Percentiles rank a stretch among this genome's conserved stretches.
Conservation (phyloP, 2,113 vertebrate species). For the Dermatemys mawii region DNA sequence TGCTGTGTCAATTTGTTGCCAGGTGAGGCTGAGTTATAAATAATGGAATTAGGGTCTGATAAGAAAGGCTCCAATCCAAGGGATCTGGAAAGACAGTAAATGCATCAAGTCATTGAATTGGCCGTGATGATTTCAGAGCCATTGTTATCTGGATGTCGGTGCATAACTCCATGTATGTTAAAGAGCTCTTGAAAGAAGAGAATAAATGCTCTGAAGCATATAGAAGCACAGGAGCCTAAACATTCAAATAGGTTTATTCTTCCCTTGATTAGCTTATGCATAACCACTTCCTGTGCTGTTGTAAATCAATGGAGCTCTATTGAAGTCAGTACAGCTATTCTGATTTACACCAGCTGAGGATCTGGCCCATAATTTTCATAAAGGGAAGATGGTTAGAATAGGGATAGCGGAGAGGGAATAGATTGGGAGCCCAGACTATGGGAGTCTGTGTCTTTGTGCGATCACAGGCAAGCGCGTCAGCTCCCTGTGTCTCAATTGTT, state of each 20-base stretch:
- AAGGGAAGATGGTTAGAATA: rapidly evolving
- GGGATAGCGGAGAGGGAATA: too few relatives aligned
- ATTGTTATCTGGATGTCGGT: rapidly evolving
- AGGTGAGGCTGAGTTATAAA: rapidly evolving
- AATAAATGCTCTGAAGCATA: background rate
- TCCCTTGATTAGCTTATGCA: rapidly evolving
- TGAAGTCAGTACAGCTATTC: background rate
- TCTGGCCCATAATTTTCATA: background rate
- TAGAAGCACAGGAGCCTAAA: background rate
- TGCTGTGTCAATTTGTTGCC: too few relatives aligned
- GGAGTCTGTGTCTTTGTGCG: background rate
- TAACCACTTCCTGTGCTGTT: background rate
- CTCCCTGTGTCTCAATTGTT: background rate
- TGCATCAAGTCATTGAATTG: background rate
- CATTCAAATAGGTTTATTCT: background rate
- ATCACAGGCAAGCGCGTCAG: background rate
- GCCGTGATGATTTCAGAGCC: background rate
- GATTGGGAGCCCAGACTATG: rapidly evolving
- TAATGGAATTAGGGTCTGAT: rapidly evolving
- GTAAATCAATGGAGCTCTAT: background rate
- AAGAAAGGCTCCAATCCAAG: background rate
- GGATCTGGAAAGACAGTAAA: rapidly evolving
- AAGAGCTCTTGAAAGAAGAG: background rate
- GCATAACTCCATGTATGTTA: background rate
- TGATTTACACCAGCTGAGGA: rapidly evolving